Conservation (phyloP, 2,888 invertebrate species). For the Panzeria rudis region DNA sequence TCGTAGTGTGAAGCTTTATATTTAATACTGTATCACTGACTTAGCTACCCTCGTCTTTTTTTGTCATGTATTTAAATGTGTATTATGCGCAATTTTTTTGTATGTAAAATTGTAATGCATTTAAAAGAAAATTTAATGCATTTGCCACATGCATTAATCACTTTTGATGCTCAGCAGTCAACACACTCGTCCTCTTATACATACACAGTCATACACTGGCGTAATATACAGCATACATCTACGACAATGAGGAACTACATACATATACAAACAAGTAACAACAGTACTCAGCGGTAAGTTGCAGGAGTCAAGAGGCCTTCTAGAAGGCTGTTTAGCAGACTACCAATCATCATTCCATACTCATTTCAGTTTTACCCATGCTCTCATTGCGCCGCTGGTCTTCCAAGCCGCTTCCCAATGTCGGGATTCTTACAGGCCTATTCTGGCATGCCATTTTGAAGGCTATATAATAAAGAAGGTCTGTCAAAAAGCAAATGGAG, state of each 20-base stretch:
- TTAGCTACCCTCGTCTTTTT: conserved; percentile 20
- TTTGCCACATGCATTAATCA: conserved; percentile 84
- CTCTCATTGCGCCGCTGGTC: too few relatives aligned
- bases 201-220: neutral
- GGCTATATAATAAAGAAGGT: too few relatives aligned
- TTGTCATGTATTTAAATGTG: conserved; percentile 16
- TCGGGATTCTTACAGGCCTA: too few relatives aligned
- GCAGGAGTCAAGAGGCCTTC: too few relatives aligned
- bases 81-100: conserved; percentile 14
- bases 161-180: conserved; percentile 78
- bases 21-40: neutral
- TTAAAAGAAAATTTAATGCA: conserved; percentile 83
- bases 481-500: too few relatives aligned
- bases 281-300: neutral
- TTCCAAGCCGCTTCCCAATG: too few relatives aligned
- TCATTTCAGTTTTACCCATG: too few relatives aligned
- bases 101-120: conserved; percentile 83
- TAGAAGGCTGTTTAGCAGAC: too few relatives aligned
- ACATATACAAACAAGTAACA: conserved; percentile 22
- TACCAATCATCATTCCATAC: too few relatives aligned
- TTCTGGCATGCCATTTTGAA: too few relatives aligned
- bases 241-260: conserved; percentile 15
- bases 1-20: too few relatives aligned
- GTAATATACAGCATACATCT: conserved; percentile 7
- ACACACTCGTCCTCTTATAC: conserved; percentile 44